Percentiles rank a stretch among this genome's conserved stretches.
Evolutionary conservation across 1,140 invertebrate species (phyloP).

Genomic region (Ceratosolen fusciceps): DNA sequence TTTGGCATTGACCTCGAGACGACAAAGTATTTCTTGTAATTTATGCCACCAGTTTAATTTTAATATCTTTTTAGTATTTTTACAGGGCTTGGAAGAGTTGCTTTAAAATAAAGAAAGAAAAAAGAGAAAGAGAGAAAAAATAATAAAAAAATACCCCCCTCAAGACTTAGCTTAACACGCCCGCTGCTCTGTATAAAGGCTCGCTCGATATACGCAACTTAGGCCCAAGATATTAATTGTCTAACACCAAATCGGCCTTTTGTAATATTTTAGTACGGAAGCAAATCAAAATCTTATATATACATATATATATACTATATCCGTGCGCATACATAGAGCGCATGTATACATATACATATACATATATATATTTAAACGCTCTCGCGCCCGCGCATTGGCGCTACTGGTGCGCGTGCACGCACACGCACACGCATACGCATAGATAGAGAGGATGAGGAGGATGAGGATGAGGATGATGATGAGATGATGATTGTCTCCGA

Average conservation of each 20-base stretch:
- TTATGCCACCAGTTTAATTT: constrained; percentile 41
- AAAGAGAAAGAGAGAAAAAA: no score
- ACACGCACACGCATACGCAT: no score
- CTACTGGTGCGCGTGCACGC: no score
- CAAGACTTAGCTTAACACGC: constrained; percentile 28
- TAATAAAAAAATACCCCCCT: no score
- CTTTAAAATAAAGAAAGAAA: no score
- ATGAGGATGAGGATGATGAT: no score
- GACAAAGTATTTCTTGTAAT: constrained; percentile 50
- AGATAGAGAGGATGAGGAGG: no score
- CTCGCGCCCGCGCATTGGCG: no score
- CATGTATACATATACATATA: no score
- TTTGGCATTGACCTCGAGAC: constrained; percentile 28
- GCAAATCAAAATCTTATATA: background rate
- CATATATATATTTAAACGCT: no score
- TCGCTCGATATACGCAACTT: constrained; percentile 12
- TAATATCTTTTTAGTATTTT: constrained; percentile 48
- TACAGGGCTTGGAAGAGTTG: constrained; percentile 54
- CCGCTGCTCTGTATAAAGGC: background rate
- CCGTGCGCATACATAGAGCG: no score
- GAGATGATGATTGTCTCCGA: background rate
- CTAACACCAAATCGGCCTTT: constrained; percentile 20
- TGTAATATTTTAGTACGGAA: constrained; percentile 34
- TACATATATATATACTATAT: no score
- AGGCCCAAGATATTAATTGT: background rate